Base-by-base conservation (phyloP, 92 coral and sea anemone genomes). In the Heliopora coerulea region DNA sequence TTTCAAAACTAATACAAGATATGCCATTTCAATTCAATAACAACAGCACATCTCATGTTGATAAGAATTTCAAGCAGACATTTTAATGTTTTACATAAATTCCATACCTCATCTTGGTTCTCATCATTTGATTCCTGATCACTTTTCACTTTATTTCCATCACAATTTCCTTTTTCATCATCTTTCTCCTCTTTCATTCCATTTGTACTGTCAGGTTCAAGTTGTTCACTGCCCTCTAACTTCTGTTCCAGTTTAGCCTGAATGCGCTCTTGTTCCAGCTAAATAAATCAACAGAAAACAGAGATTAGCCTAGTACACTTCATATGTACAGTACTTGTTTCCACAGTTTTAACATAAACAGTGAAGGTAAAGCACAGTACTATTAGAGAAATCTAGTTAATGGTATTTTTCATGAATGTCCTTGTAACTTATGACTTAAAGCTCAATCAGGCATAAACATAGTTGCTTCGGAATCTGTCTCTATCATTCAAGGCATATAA, bases 191-290 rank as follows among this genome's bases (percentile, higher is more conserved):
- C 77, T 33, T 56, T 83, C 54, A 86, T 96, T 1, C 87, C 87
- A 11, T 89, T 91, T 1, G 98, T 93, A 52, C 98, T 93, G 85
- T 93, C 98, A 5, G 98, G 96, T 48, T 93, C 98, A 0, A 88
- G 86, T 56, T 89, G 96, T 20, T 87, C 87, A 59, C 69, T 72
- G 19, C 83, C 90, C 8, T 91, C 98, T 39, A 85, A 91, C 40
- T 84, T 83, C 33, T 78, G 81, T 68, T 88, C 83, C 1, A 93
- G 86, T 56, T 89, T 89, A 0, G 96, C 98, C 82, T 93, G 96
- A 62, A 93, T 89, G 32, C 98, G 83, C 57, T 93, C 98, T 75
- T 93, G 98, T 63, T 92, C 97, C 76, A 92, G 73, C 97, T 92
- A n/a, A 65, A 3, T 21, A n/a, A 61, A 8, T 61, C 20, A 29